phyloP scores from a whole-genome alignment of 1,140 invertebrate species.

The Pogonognathellus flavescens region DNA sequence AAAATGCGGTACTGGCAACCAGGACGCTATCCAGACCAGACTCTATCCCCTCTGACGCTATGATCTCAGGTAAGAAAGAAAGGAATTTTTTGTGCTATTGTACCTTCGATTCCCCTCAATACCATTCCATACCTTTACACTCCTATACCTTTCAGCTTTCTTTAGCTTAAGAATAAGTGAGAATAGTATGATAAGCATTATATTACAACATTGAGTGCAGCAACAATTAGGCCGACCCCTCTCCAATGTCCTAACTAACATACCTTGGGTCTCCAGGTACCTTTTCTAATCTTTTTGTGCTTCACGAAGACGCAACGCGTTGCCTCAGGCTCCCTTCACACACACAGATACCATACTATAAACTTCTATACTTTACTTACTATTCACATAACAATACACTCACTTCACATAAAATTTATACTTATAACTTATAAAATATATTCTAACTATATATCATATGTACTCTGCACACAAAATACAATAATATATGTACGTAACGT shows the following conservation, averaged over 20 bases:
- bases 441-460: neutral
- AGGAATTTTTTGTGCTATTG: slow-evolving; percentile 53
- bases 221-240: slow-evolving; percentile 56
- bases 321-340: slow-evolving; percentile 44
- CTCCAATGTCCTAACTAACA: slow-evolving; percentile 49
- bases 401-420: slow-evolving; percentile 18
- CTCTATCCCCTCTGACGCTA: slow-evolving; percentile 40
- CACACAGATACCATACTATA: slow-evolving; percentile 39
- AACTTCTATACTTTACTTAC: slow-evolving; percentile 36
- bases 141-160: slow-evolving; percentile 16
- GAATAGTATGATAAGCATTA: slow-evolving; percentile 34
- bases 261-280: slow-evolving; percentile 51
- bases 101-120: slow-evolving; percentile 47
- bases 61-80: slow-evolving; percentile 54
- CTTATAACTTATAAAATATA: neutral
- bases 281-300: slow-evolving; percentile 45
- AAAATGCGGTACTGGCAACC: slow-evolving; percentile 7
- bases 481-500: neutral
- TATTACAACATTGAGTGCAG: slow-evolving; percentile 33
- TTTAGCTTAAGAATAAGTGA: slow-evolving; percentile 28
- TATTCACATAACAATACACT: slow-evolving; percentile 23
- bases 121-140: slow-evolving; percentile 24
- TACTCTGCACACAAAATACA: neutral
- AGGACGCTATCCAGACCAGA: slow-evolving; percentile 30
- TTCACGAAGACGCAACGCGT: slow-evolving; percentile 35